phyloP scores from a whole-genome alignment of 35 echinoderm and acorn worm species.

The Apostichopus parvimensis region DNA sequence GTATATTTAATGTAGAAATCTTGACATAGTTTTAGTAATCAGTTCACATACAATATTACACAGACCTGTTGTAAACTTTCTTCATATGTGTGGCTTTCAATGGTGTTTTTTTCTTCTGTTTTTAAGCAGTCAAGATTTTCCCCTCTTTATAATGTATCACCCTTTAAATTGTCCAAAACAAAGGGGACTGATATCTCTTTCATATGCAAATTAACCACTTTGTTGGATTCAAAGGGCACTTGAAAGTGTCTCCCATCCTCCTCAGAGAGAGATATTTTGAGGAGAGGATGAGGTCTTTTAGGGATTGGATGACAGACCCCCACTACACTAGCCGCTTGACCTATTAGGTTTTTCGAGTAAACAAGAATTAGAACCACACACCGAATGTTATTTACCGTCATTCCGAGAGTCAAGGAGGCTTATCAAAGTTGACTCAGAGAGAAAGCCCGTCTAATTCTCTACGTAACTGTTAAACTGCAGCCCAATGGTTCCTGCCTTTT shows the following conservation, averaged over 20 bases:
- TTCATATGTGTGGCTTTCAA: background rate
- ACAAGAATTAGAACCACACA: background rate
- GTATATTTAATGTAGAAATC: too few relatives aligned
- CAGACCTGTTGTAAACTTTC: too few relatives aligned
- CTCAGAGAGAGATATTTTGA: background rate
- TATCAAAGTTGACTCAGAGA: too few relatives aligned
- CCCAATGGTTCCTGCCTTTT: too few relatives aligned
- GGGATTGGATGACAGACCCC: background rate
- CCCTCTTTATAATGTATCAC: too few relatives aligned
- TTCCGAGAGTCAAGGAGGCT: background rate
- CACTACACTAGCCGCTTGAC: background rate
- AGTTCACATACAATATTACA: too few relatives aligned
- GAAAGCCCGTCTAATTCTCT: too few relatives aligned
- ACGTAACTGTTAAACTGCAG: too few relatives aligned
- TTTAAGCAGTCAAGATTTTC: background rate
- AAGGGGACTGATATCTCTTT: background rate
- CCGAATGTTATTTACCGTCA: background rate
- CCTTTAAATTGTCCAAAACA: background rate
- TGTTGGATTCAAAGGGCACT: background rate
- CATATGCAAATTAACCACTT: conserved; percentile 23
- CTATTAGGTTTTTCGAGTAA: background rate
- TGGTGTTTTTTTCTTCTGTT: background rate
- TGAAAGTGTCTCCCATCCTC: conserved; percentile 21
- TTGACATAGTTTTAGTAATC: too few relatives aligned
- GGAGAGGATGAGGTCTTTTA: background rate